Evolutionary conservation across 2,797 vertebrate genomes (phyloP).

Genomic region (Siniperca undulata): DNA sequence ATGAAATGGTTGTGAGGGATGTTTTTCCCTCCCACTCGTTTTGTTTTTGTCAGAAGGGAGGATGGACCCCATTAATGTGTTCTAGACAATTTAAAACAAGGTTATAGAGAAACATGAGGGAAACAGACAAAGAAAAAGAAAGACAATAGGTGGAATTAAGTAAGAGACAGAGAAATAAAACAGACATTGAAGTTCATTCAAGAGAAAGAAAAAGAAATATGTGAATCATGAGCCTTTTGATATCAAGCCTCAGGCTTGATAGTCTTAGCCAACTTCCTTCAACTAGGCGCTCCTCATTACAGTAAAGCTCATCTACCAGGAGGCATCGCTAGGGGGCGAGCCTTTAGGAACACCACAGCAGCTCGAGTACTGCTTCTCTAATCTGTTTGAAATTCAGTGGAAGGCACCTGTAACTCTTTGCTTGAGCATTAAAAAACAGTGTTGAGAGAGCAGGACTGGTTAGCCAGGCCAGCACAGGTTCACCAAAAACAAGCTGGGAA

Average conservation of each 20-base stretch:
- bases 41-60: conserved; percentile 4
- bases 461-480: not conserved
- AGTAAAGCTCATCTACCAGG: conserved; percentile 25
- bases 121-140: not conserved
- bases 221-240: conserved; percentile 40
- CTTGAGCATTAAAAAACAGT: rapidly evolving
- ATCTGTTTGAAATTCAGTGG: conserved; percentile 7
- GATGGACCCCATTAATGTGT: not conserved
- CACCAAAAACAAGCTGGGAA: not conserved
- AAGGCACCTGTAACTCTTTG: conserved; percentile 1
- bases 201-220: conserved; percentile 13
- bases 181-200: conserved; percentile 23
- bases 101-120: not conserved
- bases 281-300: conserved; percentile 37
- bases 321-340: conserved; percentile 53
- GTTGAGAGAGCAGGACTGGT: not conserved
- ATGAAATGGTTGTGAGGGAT: conserved; percentile 9
- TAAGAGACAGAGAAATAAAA: not conserved
- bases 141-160: conserved; percentile 1
- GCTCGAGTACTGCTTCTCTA: not conserved
- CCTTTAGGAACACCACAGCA: not conserved
- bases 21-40: conserved; percentile 28
- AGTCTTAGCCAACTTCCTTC: conserved; percentile 29
- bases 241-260: conserved; percentile 44
- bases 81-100: conserved; percentile 10